Conservation (phyloP, 2,113 vertebrate genomes). For the Climacteris rufus region DNA sequence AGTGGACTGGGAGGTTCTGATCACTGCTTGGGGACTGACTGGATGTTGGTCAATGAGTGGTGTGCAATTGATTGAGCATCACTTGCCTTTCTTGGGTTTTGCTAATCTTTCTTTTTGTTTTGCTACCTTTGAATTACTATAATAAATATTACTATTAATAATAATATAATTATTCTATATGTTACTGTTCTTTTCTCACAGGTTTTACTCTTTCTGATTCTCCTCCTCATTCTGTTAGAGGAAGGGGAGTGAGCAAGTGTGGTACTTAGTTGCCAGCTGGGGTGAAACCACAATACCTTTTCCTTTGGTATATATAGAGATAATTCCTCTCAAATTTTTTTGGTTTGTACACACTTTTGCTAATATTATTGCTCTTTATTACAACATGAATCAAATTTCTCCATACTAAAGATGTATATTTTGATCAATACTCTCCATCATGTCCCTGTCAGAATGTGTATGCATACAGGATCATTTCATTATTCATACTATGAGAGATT, state of each 20-base stretch:
- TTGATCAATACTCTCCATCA: rapidly evolving
- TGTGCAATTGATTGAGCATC: neutral
- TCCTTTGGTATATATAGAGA: rapidly evolving
- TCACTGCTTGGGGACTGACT: neutral
- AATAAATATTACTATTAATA: neutral
- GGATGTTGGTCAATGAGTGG: neutral
- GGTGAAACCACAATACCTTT: neutral
- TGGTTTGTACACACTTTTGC: neutral
- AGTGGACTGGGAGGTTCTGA: neutral
- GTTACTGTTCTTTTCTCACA: neutral
- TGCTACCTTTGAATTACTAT: neutral
- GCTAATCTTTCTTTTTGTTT: neutral
- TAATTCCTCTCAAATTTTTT: neutral
- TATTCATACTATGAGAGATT: neutral
- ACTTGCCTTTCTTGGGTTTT: neutral
- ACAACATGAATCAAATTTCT: neutral
- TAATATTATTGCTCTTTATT: neutral
- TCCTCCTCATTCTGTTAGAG: rapidly evolving
- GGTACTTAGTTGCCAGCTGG: neutral
- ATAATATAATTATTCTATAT: neutral
- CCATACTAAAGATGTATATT: neutral
- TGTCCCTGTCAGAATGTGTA: neutral
- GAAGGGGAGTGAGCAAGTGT: neutral
- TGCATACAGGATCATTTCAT: neutral
- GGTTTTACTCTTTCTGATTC: neutral